Evolutionary conservation across 1,140 invertebrate species (phyloP).

Genomic region (Brachionus paranguensis): DNA sequence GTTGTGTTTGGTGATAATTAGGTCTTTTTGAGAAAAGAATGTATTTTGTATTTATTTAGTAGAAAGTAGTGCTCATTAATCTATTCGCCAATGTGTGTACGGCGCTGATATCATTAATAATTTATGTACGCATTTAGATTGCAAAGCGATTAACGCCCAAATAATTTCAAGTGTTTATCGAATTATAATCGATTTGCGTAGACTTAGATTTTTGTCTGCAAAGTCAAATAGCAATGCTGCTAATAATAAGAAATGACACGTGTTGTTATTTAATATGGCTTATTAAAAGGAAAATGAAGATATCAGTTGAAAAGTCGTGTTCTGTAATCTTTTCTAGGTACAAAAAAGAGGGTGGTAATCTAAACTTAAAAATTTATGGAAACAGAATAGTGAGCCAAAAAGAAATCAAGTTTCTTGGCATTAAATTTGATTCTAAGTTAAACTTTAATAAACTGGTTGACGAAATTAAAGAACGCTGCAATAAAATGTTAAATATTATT

Average conservation of each 20-base stretch:
- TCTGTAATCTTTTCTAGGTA: too few relatives aligned
- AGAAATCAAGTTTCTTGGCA: too few relatives aligned
- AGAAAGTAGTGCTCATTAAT: neutral
- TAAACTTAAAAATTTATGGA: too few relatives aligned
- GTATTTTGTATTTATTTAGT: neutral
- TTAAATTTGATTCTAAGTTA: too few relatives aligned
- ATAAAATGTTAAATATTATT: too few relatives aligned
- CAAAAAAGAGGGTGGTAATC: too few relatives aligned
- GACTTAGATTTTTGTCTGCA: neutral
- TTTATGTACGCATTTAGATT: neutral
- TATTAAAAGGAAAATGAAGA: too few relatives aligned
- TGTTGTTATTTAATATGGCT: too few relatives aligned
- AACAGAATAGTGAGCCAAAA: too few relatives aligned
- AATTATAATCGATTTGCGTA: neutral
- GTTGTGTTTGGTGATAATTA: neutral
- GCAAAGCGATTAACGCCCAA: neutral
- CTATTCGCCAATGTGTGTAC: neutral
- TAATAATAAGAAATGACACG: neutral
- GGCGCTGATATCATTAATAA: neutral
- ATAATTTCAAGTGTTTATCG: neutral
- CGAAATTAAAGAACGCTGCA: too few relatives aligned
- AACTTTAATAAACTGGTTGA: too few relatives aligned
- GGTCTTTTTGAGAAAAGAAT: neutral
- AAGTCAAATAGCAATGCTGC: neutral
- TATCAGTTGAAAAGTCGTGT: too few relatives aligned